phyloP scores from a whole-genome alignment of 2,888 invertebrate genomes.

The Aphodius granarius region DNA sequence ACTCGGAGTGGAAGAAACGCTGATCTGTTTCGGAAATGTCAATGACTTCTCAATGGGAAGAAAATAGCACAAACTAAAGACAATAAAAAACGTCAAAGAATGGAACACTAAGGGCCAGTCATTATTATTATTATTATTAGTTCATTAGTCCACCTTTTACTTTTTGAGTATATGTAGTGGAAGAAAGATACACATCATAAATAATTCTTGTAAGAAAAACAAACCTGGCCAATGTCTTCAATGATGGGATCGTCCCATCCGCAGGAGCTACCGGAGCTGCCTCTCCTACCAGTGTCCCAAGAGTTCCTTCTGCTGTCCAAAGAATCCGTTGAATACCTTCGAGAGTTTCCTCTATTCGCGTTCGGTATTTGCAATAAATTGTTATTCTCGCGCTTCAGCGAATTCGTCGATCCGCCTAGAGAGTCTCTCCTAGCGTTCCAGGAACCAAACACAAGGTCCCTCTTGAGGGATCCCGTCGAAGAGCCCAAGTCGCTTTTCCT shows the following conservation, averaged over 20 bases:
- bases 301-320: slow-evolving; percentile 70
- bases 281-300: slow-evolving; percentile 66
- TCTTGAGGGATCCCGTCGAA: slow-evolving; percentile 45
- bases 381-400: slow-evolving; percentile 49
- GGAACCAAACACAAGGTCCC: slow-evolving; percentile 36
- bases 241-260: slow-evolving; percentile 62
- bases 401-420: slow-evolving; percentile 44
- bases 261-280: slow-evolving; percentile 63
- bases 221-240: slow-evolving; percentile 60
- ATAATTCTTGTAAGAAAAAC: not conserved
- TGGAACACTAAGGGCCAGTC: no score
- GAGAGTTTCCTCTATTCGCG: slow-evolving; percentile 57
- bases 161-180: no score
- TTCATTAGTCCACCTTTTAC: no score
- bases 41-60: no score
- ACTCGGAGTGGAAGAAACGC: no score
- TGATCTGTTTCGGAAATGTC: no score
- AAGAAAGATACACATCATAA: no score
- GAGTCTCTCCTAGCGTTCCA: slow-evolving; percentile 45
- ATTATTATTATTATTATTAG: no score
- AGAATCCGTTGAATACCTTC: slow-evolving; percentile 69
- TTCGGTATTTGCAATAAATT: slow-evolving; percentile 49
- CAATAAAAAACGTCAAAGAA: no score
- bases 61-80: no score
- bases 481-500: slow-evolving; percentile 56